Evolutionary conservation across 2,113 vertebrate species (phyloP), one percentile per base, ranked within the genome.

Genomic region (Uria aalge): DNA sequence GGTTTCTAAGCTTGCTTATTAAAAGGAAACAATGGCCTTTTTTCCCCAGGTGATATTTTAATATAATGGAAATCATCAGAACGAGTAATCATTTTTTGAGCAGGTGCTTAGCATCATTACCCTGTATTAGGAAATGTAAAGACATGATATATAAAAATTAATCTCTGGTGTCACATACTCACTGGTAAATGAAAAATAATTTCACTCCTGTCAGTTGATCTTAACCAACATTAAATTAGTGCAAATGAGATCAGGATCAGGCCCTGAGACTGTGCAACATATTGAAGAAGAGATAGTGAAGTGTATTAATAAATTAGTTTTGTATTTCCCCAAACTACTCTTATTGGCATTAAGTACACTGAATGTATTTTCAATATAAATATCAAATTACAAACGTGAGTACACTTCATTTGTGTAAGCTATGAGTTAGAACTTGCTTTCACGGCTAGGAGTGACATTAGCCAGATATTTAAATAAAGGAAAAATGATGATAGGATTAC

Each of bases 41-140:
- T 87, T 24, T 24, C 4, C 53, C 68, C 67, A 52, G 29, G 30
- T 81, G 82, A 15, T 90, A 67, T 74, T 96, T 93, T 94, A 88
- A 62, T 38, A 47, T 45, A 45, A 91, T 66, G 52, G 62, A 69
- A 93, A 78, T 79, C 9, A 64, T 68, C 73, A 79, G 60, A 41
- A 82, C 0, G 2, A 92, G 38, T 56, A 80, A 63, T 78, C 34
- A 29, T 71, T 80, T 73, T 89, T 59, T 52, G 62, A 81, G 40
- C 85, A 92, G 63, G 63, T 83, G 86, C 56, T 88, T 57, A 81
- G 47, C 77, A 84, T 94, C 84, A 73, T 94, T 95, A 88, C 18
- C 40, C 32, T 75, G 20, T 43, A 34, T 79, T 81, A 91, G 77
- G 47, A 79, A 88, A 88, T n/a, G 60, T 63, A 92, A 95, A 96